Evolutionary conservation across 2,888 invertebrate species (phyloP).

Genomic region (Sphaerophoria rueppellii): DNA sequence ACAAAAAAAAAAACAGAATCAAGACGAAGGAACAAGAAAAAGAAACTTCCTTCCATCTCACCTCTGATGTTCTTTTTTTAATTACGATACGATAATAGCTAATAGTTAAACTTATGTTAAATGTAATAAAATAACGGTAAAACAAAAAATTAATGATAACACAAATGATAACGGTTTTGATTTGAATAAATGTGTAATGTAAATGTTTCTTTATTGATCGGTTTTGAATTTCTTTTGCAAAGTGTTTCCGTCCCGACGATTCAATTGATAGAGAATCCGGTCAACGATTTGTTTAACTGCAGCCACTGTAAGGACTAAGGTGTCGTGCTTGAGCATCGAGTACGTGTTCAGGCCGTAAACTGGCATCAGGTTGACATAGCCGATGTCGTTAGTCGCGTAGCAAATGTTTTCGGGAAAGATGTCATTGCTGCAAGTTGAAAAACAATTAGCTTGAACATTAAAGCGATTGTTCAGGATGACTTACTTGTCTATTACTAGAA

Average conservation of each 20-base stretch:
- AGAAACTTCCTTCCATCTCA: slow-evolving; percentile 55
- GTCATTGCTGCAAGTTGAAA: slow-evolving; percentile 86
- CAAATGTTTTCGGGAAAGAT: slow-evolving; percentile 94
- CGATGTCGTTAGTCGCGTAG: slow-evolving; percentile 89
- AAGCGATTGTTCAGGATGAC: slow-evolving; percentile 77
- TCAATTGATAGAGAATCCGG: slow-evolving; percentile 87
- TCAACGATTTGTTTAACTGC: slow-evolving; percentile 94
- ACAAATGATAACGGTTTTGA: slow-evolving; percentile 60
- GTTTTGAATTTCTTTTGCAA: slow-evolving; percentile 84
- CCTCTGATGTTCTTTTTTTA: slow-evolving; percentile 50
- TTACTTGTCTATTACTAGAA: slow-evolving; percentile 95
- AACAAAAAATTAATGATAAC: slow-evolving; percentile 30
- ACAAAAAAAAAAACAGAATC: slow-evolving; percentile 25
- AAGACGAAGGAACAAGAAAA: background rate
- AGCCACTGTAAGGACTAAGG: slow-evolving; percentile 91
- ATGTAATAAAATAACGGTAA: slow-evolving; percentile 60
- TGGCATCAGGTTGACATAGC: slow-evolving; percentile 96
- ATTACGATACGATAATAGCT: slow-evolving; percentile 67
- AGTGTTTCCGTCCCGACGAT: slow-evolving; percentile 84
- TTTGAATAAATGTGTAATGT: slow-evolving; percentile 71
- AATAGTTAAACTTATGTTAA: slow-evolving; percentile 72
- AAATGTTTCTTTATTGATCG: slow-evolving; percentile 83
- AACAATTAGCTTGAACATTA: background rate
- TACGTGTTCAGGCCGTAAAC: slow-evolving; percentile 97
- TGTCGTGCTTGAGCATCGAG: slow-evolving; percentile 98